A percentile compares a stretch with the other conserved stretches of the same genome.
Conservation (phyloP, 2,888 invertebrate species). For the Sinodicranocentrus sp. region DNA sequence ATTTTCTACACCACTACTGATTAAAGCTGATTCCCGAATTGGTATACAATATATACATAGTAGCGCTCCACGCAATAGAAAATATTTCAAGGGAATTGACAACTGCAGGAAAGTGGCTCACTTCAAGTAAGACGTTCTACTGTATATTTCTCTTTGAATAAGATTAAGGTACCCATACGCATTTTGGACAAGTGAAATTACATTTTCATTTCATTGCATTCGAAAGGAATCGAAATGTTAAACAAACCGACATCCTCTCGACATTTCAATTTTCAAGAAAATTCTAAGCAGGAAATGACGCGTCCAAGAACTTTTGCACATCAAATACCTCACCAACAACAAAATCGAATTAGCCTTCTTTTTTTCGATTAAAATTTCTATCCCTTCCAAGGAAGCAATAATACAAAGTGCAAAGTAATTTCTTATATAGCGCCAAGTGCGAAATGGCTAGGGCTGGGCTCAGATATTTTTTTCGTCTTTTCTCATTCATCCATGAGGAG, state of each 20-base stretch:
- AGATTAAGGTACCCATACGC: not conserved
- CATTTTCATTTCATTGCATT: conserved; percentile 1
- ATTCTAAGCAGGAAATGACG: conserved; percentile 18
- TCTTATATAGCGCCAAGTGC: too few relatives aligned
- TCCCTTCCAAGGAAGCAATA: too few relatives aligned
- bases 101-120: not conserved
- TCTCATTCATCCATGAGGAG: conserved; percentile 1
- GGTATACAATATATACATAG: conserved; percentile 3
- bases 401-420: too few relatives aligned
- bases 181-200: not conserved
- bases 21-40: conserved; percentile 13
- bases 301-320: conserved; percentile 17
- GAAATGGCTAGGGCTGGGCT: not conserved
- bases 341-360: too few relatives aligned
- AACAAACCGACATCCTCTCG: conserved; percentile 20
- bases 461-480: not conserved
- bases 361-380: too few relatives aligned
- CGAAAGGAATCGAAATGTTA: conserved; percentile 20
- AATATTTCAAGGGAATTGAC: conserved; percentile 8
- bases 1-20: conserved; percentile 23
- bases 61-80: not conserved
- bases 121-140: not conserved
- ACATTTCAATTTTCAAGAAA: conserved; percentile 27
- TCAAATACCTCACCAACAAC: not conserved
- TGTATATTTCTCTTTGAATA: not conserved